Conservation (phyloP, 2,113 vertebrate genomes). For the Odocoileus hemionus region DNA sequence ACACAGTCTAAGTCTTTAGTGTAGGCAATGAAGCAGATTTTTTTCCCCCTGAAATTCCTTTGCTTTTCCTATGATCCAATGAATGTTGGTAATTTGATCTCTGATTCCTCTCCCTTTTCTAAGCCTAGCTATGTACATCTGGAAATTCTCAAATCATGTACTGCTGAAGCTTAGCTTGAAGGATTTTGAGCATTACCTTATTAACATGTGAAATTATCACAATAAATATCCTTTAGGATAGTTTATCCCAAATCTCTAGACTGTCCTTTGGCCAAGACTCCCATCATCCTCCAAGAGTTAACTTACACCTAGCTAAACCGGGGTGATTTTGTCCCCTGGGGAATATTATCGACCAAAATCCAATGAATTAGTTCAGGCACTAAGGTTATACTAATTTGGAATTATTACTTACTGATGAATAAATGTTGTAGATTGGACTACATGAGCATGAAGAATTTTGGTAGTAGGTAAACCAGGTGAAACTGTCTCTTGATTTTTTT, state of each 20-base stretch:
- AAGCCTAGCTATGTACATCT: background rate
- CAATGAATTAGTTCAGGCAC: background rate
- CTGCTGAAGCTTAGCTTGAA: background rate
- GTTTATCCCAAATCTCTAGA: rapidly evolving
- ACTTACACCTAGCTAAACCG: background rate
- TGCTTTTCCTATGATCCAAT: background rate
- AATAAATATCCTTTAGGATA: background rate
- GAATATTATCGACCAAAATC: background rate
- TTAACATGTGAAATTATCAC: background rate
- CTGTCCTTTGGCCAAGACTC: background rate
- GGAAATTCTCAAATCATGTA: background rate
- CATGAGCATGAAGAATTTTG: background rate
- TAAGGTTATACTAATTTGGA: background rate
- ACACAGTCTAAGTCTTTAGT: background rate
- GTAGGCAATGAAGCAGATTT: background rate
- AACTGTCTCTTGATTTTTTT: background rate
- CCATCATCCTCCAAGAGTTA: background rate
- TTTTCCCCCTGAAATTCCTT: background rate
- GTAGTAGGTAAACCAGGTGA: background rate
- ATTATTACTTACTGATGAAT: background rate
- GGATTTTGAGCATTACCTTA: background rate
- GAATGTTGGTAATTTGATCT: background rate
- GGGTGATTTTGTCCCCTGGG: background rate
- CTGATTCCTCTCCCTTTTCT: background rate
- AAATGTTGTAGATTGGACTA: background rate